Evolutionary conservation across 2,888 invertebrate species (phyloP).

Genomic region (Monochamus alternatus): DNA sequence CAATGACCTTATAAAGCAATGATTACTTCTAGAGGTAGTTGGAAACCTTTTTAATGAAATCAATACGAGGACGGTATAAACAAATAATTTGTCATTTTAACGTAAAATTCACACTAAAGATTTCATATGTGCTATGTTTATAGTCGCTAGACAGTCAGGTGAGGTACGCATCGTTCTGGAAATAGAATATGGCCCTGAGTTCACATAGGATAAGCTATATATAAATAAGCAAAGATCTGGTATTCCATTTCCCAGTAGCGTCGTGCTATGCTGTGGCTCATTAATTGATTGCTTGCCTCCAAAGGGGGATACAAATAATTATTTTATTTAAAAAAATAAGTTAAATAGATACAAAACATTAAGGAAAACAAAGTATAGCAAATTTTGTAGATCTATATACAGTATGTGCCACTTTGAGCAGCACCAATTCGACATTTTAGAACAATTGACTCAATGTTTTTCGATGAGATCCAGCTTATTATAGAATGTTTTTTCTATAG

Average conservation of each 20-base stretch:
- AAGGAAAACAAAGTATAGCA: too few relatives aligned
- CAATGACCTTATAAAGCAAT: constrained; percentile 9
- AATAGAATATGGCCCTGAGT: constrained; percentile 65
- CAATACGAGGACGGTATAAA: neutral
- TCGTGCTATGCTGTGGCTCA: constrained; percentile 5
- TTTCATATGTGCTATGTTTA: constrained; percentile 35
- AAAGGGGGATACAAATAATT: neutral
- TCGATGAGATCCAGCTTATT: too few relatives aligned
- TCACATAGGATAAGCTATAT: constrained; percentile 60
- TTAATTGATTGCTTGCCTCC: neutral
- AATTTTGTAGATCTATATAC: too few relatives aligned
- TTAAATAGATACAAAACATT: too few relatives aligned
- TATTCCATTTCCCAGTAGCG: constrained; percentile 54
- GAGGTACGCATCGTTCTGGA: constrained; percentile 60
- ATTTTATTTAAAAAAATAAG: too few relatives aligned
- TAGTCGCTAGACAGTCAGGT: constrained; percentile 61
- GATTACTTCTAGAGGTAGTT: neutral
- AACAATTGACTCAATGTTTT: too few relatives aligned
- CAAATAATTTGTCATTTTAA: constrained; percentile 28
- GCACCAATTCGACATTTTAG: too few relatives aligned
- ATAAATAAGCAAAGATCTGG: constrained; percentile 61
- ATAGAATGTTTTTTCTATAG: too few relatives aligned
- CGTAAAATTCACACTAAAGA: constrained; percentile 36
- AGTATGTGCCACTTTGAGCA: too few relatives aligned
- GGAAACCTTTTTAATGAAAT: neutral